Conservation (phyloP, 2,113 vertebrate species). For the Megaceryle maxima region DNA sequence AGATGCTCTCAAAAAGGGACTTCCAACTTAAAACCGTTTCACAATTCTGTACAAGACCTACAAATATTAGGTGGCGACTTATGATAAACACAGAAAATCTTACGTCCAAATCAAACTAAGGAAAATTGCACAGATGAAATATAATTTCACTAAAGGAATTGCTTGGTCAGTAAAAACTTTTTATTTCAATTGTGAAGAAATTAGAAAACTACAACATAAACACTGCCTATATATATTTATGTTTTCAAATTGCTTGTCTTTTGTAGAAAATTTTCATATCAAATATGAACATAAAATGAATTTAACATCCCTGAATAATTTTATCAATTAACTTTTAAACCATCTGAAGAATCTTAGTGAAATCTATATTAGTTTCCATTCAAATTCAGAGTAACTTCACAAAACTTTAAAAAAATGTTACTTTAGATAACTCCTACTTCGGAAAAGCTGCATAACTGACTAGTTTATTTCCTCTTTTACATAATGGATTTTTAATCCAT, state of each 20-base stretch:
- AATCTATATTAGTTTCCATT: not conserved
- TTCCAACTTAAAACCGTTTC: not conserved
- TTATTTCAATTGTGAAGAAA: not conserved
- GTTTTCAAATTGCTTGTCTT: not conserved
- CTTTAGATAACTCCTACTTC: not conserved
- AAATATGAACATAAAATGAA: not conserved
- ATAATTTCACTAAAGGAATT: not conserved
- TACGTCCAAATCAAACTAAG: not conserved
- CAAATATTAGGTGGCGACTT: not conserved
- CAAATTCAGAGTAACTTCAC: not conserved
- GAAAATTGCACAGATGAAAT: not conserved
- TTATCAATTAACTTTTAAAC: not conserved
- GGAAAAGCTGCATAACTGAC: not conserved
- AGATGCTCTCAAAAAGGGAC: not conserved
- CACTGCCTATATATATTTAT: not conserved
- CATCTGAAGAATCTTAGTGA: not conserved
- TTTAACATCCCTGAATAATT: not conserved
- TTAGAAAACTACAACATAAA: not conserved
- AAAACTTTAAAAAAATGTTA: not conserved
- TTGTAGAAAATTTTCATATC: not conserved
- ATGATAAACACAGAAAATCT: not conserved
- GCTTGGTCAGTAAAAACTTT: not conserved
- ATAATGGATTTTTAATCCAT: not conserved
- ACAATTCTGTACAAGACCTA: not conserved
- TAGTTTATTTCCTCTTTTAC: not conserved